Conservation (phyloP, 2,113 vertebrate species). For the Calidris pugnax region DNA sequence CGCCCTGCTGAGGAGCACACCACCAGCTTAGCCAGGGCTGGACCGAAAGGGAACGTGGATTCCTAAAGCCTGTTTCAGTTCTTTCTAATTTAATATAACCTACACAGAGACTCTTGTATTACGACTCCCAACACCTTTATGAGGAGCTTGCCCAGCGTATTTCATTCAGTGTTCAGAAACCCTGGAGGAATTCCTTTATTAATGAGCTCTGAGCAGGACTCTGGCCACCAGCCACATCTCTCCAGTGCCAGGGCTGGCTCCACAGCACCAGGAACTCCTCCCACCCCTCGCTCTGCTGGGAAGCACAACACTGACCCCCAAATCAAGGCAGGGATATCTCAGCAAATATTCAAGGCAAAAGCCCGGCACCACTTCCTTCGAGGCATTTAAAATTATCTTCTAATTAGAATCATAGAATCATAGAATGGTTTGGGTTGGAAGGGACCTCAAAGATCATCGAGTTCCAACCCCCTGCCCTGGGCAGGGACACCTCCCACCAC, state of each 20-base stretch:
- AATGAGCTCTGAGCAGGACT: conserved; percentile 2
- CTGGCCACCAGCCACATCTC: background rate
- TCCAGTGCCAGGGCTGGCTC: background rate
- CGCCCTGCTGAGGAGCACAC: background rate
- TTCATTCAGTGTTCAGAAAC: background rate
- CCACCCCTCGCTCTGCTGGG: background rate
- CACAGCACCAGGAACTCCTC: background rate
- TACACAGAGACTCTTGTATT: background rate
- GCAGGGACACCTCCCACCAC: too few relatives aligned
- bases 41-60: background rate
- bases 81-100: background rate
- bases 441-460: too few relatives aligned
- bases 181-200: conserved; percentile 22
- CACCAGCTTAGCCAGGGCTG: background rate
- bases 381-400: background rate
- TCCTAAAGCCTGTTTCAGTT: background rate
- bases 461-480: too few relatives aligned
- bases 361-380: background rate
- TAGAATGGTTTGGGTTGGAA: too few relatives aligned
- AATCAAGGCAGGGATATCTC: background rate
- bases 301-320: background rate
- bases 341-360: background rate
- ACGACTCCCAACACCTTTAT: background rate
- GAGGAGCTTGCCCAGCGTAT: background rate
- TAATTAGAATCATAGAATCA: too few relatives aligned